Evolutionary conservation across 1,140 invertebrate genomes (phyloP), one percentile per base, ranked within the genome.

Genomic region (Trichonephila inaurata): DNA sequence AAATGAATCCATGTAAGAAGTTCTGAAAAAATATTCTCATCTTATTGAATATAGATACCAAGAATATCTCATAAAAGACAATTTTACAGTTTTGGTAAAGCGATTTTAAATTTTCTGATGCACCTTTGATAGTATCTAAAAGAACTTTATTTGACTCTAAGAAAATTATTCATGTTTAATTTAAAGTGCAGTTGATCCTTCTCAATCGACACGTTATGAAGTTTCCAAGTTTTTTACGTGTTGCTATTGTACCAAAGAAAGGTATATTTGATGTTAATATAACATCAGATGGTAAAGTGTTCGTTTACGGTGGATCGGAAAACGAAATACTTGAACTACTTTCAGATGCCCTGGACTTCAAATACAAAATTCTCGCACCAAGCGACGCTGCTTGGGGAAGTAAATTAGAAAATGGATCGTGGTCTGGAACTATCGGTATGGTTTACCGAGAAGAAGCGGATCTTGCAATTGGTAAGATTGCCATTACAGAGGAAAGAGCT

Each of bases 401-500:
- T 0, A 51, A 81, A 19, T 28, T n/a, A 19, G 77, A 60, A 33
- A 62, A 92, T 61, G 28, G 66, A 16, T n/a, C 61, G 0, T 92
- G 91, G 91, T 87, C 82, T 33, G 91, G 91, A 14, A 19, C 24
- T 12, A 58, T 92, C 28, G 91, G 83, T 3, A 92, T 92, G 91
- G 66, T 92, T 8, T n/a, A 69, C 19, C 21, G 83, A 61, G 58
- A 28, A 28, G 66, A 92, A 61, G 91, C 91, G 19, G 91, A 92
- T 44, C 4, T 92, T 7, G 91, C 82, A 60, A 28, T 86, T 3
- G 62, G 82, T 0, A 69, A 87, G 19, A 51, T 92, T 14, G 62
- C 62, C 0, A 92, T 92, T 21, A 87, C 83, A 21, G 82, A 87
- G 60, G 19, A 58, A 1, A 87, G 83, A 51, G 33, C 58, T 1